Base-by-base conservation (phyloP, 2,888 invertebrate genomes). In the Alsophila aescularia region DNA sequence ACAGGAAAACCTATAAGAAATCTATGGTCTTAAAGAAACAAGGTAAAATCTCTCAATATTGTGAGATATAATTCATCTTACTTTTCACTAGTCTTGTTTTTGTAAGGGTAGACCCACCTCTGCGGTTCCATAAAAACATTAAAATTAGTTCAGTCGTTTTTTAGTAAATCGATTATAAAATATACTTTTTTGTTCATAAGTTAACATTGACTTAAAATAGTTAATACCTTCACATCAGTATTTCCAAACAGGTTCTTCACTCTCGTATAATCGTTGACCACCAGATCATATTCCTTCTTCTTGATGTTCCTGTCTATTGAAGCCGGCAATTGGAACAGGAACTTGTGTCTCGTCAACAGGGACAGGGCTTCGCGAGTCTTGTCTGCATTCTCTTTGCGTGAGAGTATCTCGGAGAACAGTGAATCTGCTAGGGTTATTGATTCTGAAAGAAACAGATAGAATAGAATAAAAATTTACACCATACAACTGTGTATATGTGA, bases 211-310 rank as follows among this genome's bases (percentile, higher is more conserved):
- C 18, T 18, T 24, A 24, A 6, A 7, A 6, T 24, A 24, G 18
- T 18, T 7, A 78, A 73, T 78, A 95, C 95, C 70, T 95, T 94
- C 12, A 98, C 95, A 83, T 98, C 98, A 24, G 97, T 98, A 83
- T 97, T 98, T 54, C 97, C 96, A 91, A 99, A 99, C 18, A 99
- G 92, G 77, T 98, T 98, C 82, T 98, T 98, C 2, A 98, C 99
- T 69, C 99, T 93, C 0, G 97, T 96, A 81, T 99, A 99, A 83
- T 99, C 99, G 79, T 98, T 99, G 56, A 99, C 98, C 15, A 99
- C 98, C 44, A 98, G 94, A 81, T 99, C 98, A 80, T 98, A 99
- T 79, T 99, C 99, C 44, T 98, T 98, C 74, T 96, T 96, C 69
- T 96, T 94, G 58, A 99, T 97, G 73, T 98, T 98, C 67, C 95